A percentile compares a stretch with the other conserved stretches of the same genome.
These are phyloP conservation scores for Microcebus lehilahytsara DNA, from an alignment of 2,113 vertebrate species.

Conservation along the genomic window DNA sequence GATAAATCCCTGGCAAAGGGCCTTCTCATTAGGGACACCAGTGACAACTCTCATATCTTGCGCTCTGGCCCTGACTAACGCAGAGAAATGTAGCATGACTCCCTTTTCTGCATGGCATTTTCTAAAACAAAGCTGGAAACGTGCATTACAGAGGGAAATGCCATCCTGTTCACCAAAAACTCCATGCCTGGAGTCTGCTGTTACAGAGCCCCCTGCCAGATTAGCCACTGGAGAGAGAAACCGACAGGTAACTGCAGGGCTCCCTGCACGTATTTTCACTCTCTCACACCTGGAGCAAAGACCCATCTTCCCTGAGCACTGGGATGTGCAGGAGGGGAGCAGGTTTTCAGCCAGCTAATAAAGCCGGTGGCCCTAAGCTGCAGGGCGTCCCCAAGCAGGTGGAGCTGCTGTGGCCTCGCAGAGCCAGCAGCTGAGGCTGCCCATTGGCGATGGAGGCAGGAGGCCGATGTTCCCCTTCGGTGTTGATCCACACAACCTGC, in stretches of 20 bases:
- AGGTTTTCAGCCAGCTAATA: not conserved
- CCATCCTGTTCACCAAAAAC: not conserved
- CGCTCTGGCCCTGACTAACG: not conserved
- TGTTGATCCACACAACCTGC: not conserved
- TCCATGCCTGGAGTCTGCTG: not conserved
- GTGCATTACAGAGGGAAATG: not conserved
- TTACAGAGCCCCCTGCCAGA: not conserved
- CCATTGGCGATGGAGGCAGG: not conserved
- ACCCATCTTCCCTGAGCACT: not conserved
- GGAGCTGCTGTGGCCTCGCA: too few relatives aligned
- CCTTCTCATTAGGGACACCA: not conserved
- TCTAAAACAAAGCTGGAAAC: not conserved
- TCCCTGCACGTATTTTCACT: not conserved
- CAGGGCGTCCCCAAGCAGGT: not conserved
- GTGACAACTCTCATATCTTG: not conserved
- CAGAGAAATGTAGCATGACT: not conserved
- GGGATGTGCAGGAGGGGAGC: accelerated
- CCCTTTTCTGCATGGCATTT: not conserved
- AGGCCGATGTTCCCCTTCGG: not conserved
- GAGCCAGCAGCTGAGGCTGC: not conserved
- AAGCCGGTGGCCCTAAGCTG: not conserved
- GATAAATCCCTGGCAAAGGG: not conserved
- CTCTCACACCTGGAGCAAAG: not conserved
- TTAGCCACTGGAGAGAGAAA: not conserved
- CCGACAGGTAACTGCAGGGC: not conserved